Evolutionary conservation across 1,140 invertebrate species (phyloP), one percentile per base, ranked within the genome.

Genomic region (Bradynema listronoti): DNA sequence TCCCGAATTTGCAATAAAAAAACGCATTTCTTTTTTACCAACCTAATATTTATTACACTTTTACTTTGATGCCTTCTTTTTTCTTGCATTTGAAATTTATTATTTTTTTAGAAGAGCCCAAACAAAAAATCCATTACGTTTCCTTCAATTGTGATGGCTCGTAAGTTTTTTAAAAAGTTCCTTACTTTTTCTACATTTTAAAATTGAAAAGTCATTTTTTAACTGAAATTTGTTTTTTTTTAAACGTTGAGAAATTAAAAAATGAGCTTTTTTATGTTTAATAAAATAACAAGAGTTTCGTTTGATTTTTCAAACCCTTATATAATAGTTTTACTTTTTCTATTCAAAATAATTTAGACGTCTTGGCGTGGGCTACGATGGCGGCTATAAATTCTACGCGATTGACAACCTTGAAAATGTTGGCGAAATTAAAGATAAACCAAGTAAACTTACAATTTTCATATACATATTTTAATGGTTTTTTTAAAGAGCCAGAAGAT

Each of bases 291-390:
- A 16, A 11, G 9, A 11, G 11, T 42, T 68, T 63, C 24, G 7
- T 33, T 22, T 7, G 25, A 11, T n/a, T n/a, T n/a, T n/a, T n/a
- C n/a, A n/a, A n/a, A n/a, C n/a, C n/a, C n/a, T n/a, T n/a, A n/a
- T n/a, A n/a, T n/a, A n/a, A n/a, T n/a, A n/a, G n/a, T n/a, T 50
- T 24, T 5, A 7, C 42, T 62, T n/a, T 1, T 58, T 33, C 24
- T 19, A 9, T 32, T 43, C 55, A 7, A 6, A 47, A 30, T 22
- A 58, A 14, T 25, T 63, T 64, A 64, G 61, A 11, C 33, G 33
- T 14, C 33, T 69, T 7, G 64, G 65, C 1, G 69, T 69, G 7
- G 67, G 67, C 9, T 64, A 71, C 34, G 65, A 69, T n/a, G 66
- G 72, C 29, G 67, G 67, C 1, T 69, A 69, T 34, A 66, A 52